Conservation (phyloP, 2,888 invertebrate species). For the Lasius fuliginosus region DNA sequence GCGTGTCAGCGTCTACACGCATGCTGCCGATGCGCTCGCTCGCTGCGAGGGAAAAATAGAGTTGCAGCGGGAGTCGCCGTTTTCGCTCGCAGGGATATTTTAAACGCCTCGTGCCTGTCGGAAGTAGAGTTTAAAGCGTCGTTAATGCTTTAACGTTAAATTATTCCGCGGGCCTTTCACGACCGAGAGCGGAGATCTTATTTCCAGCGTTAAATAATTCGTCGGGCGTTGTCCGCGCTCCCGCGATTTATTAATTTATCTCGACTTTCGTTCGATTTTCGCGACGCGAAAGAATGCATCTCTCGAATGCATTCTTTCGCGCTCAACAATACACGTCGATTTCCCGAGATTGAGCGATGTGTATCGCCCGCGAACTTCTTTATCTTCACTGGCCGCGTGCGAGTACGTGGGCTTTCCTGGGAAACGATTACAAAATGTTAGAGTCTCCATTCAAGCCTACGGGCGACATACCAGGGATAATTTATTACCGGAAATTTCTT, state of each 20-base stretch:
- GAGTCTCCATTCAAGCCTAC: constrained; percentile 74
- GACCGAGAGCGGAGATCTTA: constrained; percentile 2
- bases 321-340: background rate
- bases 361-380: constrained; percentile 5
- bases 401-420: constrained; percentile 64
- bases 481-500: constrained; percentile 77
- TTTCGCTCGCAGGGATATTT: constrained; percentile 28
- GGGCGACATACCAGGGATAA: constrained; percentile 68
- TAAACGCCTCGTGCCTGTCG: constrained; percentile 22
- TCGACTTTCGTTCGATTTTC: background rate
- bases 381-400: background rate
- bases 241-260: background rate
- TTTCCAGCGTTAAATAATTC: background rate
- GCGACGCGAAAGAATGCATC: background rate
- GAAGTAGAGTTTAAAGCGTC: constrained; percentile 42
- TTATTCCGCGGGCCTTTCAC: constrained; percentile 3
- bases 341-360: background rate
- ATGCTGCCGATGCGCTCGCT: constrained; percentile 19
- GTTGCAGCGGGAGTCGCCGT: constrained; percentile 24
- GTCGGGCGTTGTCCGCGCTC: background rate
- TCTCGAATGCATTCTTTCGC: background rate
- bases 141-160: constrained; percentile 40
- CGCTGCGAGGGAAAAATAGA: constrained; percentile 25
- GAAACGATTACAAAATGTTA: constrained; percentile 68
- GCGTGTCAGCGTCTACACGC: background rate